Conservation (phyloP, 2,113 vertebrate species). For the Platysternon megacephalum region DNA sequence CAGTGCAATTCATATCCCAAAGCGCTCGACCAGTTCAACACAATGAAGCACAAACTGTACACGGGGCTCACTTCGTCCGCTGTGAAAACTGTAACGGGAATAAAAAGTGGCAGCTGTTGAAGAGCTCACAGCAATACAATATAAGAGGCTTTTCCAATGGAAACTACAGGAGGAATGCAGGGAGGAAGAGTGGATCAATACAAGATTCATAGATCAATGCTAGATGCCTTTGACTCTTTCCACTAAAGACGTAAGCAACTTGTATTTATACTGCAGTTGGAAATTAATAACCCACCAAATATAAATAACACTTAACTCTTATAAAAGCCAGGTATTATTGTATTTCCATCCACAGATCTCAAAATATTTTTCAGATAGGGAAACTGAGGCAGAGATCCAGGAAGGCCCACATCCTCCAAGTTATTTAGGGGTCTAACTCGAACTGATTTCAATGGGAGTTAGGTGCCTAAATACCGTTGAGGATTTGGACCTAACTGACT, state of each 20-base stretch:
- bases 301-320: neutral
- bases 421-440: neutral
- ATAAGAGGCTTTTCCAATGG: slow-evolving; percentile 39
- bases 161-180: slow-evolving; percentile 3
- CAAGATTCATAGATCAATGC: slow-evolving; percentile 44
- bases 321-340: neutral
- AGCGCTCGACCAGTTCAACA: neutral
- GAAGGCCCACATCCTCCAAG: neutral
- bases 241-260: neutral
- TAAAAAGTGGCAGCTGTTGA: neutral
- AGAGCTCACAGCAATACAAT: neutral
- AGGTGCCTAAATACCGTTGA: no score
- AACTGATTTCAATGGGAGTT: neutral
- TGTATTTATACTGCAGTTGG: slow-evolving; percentile 22
- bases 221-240: slow-evolving; percentile 2
- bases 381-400: neutral
- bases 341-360: neutral
- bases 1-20: neutral
- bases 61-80: neutral
- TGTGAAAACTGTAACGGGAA: neutral
- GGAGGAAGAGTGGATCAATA: slow-evolving; percentile 33
- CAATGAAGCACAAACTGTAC: neutral
- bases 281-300: neutral
- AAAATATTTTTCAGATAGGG: neutral
- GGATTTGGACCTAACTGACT: neutral